Percentiles rank a stretch among this genome's conserved stretches.
Conservation (phyloP, 2,888 invertebrate genomes). For the Hemistola chrysoprasaria region DNA sequence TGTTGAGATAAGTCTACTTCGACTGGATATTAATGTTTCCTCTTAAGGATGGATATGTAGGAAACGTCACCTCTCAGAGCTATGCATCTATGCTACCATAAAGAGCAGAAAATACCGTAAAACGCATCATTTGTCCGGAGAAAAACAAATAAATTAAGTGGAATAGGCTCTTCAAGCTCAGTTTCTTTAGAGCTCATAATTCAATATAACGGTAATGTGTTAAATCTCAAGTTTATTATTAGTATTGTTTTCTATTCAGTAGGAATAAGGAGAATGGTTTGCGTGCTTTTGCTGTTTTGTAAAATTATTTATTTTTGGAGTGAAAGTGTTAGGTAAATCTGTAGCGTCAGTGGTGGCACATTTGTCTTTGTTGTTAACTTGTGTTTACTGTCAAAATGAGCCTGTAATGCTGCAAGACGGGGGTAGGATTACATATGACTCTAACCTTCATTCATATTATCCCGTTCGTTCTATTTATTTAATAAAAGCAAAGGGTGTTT, state of each 20-base stretch:
- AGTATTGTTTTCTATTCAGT: constrained; percentile 37
- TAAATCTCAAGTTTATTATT: too few relatives aligned
- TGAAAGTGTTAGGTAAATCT: constrained; percentile 3
- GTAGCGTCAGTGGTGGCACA: constrained; percentile 19
- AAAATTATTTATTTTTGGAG: neutral
- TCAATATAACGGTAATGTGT: constrained; percentile 50
- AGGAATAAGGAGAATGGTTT: constrained; percentile 4
- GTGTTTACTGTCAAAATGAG: constrained; percentile 41
- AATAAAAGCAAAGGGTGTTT: constrained; percentile 41
- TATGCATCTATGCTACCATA: constrained; percentile 43
- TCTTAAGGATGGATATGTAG: constrained; percentile 9
- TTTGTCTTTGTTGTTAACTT: constrained; percentile 44
- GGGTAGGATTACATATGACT: constrained; percentile 43
- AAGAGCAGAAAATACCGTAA: constrained; percentile 47
- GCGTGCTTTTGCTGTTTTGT: constrained; percentile 3
- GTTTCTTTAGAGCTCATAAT: constrained; percentile 56
- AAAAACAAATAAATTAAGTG: constrained; percentile 69
- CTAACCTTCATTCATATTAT: constrained; percentile 39
- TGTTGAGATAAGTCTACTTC: neutral
- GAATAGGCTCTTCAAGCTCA: constrained; percentile 53
- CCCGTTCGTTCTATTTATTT: constrained; percentile 43
- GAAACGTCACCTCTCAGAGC: constrained; percentile 23
- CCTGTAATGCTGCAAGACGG: constrained; percentile 32
- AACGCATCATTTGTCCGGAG: constrained; percentile 53
- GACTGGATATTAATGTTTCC: constrained; percentile 13